Conservation (phyloP, 2,113 vertebrate genomes). For the Peromyscus californicus region DNA sequence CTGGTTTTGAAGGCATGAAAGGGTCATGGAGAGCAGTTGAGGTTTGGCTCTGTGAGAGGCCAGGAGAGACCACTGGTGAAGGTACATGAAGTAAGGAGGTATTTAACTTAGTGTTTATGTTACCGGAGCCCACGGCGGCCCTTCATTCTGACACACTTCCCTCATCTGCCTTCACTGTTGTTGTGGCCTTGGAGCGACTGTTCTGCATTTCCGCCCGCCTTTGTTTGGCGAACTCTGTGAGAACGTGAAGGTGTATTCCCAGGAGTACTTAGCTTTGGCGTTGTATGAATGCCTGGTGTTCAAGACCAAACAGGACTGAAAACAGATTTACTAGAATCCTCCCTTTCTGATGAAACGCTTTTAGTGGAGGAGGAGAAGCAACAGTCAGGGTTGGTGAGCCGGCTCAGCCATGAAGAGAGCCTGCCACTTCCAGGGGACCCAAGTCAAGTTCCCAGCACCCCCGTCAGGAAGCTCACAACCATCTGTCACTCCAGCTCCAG, state of each 20-base stretch:
- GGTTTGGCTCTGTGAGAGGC: not conserved
- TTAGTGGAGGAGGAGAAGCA: not conserved
- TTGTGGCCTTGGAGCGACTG: not conserved
- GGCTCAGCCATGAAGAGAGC: not conserved
- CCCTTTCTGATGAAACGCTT: conserved; percentile 12
- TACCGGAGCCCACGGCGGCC: too few relatives aligned
- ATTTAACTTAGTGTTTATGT: too few relatives aligned
- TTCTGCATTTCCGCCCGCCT: fast-evolving
- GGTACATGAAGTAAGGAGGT: not conserved
- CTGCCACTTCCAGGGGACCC: not conserved
- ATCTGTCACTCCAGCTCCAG: not conserved
- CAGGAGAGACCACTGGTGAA: not conserved
- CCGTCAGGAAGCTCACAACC: not conserved
- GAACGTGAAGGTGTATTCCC: not conserved
- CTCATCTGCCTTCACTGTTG: not conserved
- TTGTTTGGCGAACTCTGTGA: not conserved
- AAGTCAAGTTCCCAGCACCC: not conserved
- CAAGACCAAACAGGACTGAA: conserved; percentile 15
- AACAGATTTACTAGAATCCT: conserved; percentile 12
- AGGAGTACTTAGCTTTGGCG: not conserved
- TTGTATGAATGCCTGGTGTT: not conserved
- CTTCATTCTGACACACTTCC: not conserved
- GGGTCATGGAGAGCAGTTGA: not conserved
- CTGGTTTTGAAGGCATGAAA: not conserved
- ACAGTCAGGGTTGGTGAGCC: not conserved